Conservation (phyloP, 2,888 invertebrate genomes). For the Eristalinus aeneus region DNA sequence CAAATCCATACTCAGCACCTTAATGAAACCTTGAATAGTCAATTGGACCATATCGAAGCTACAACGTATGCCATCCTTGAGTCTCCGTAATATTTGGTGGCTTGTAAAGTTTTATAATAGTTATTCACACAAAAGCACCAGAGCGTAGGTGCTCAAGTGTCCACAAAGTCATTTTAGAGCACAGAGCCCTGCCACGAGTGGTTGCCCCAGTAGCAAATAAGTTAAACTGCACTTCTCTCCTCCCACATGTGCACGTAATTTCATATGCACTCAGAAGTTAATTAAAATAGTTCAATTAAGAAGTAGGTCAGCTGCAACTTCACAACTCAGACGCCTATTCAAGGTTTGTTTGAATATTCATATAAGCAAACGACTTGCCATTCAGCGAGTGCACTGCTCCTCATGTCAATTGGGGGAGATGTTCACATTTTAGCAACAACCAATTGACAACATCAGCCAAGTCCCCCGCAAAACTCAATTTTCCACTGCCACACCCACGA, state of each 20-base stretch:
- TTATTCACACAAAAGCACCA: no score
- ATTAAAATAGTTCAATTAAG: background rate
- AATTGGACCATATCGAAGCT: no score
- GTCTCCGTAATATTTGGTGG: no score
- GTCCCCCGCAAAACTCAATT: background rate
- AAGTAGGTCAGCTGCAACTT: background rate
- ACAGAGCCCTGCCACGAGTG: no score
- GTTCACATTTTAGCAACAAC: slow-evolving; percentile 26
- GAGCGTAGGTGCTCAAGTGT: no score
- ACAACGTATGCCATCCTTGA: no score
- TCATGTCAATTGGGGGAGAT: slow-evolving; percentile 14
- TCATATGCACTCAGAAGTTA: background rate
- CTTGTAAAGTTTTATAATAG: no score
- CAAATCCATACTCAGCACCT: no score
- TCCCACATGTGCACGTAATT: background rate
- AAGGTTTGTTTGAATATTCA: background rate
- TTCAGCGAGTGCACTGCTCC: background rate
- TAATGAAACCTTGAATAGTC: no score
- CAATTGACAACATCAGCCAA: slow-evolving; percentile 37
- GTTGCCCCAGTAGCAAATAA: background rate
- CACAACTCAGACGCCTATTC: background rate
- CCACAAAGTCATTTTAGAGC: no score
- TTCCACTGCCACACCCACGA: background rate
- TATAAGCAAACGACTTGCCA: background rate
- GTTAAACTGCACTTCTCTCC: background rate